These are phyloP conservation scores for Macrophya annulata DNA, from an alignment of 2,888 invertebrate genomes.

Conservation along the genomic window DNA sequence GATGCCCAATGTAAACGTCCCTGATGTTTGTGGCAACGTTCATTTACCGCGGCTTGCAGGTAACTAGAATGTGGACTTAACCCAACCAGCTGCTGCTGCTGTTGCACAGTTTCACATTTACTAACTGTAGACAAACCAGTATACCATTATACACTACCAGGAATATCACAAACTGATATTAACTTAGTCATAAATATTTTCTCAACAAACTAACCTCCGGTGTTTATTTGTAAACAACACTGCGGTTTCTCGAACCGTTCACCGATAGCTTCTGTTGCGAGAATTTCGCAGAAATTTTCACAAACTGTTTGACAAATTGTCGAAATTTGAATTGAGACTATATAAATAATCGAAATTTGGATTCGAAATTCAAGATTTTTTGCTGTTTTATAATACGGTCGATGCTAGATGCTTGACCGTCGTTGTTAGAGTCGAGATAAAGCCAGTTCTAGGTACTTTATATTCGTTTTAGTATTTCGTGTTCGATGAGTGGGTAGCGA, in stretches of 20 bases:
- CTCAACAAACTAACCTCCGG: neutral
- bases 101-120: constrained; percentile 4
- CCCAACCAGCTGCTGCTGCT: neutral
- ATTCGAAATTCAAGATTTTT: neutral
- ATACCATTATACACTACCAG: neutral
- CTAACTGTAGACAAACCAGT: neutral
- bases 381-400: neutral
- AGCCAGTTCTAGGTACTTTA: constrained; percentile 17
- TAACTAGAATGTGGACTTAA: neutral
- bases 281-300: too few relatives aligned
- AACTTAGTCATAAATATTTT: neutral
- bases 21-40: constrained; percentile 36
- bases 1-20: constrained; percentile 17
- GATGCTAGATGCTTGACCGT: neutral
- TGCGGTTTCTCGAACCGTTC: neutral
- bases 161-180: neutral
- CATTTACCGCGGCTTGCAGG: neutral
- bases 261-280: neutral
- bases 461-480: constrained; percentile 29
- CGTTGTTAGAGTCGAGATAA: constrained; percentile 1
- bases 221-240: neutral
- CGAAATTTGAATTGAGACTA: too few relatives aligned
- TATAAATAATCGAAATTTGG: neutral
- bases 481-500: constrained; percentile 33
- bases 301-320: too few relatives aligned